Conservation (phyloP, 92 coral and sea anemone genomes). For the Paragorgia papillata region DNA sequence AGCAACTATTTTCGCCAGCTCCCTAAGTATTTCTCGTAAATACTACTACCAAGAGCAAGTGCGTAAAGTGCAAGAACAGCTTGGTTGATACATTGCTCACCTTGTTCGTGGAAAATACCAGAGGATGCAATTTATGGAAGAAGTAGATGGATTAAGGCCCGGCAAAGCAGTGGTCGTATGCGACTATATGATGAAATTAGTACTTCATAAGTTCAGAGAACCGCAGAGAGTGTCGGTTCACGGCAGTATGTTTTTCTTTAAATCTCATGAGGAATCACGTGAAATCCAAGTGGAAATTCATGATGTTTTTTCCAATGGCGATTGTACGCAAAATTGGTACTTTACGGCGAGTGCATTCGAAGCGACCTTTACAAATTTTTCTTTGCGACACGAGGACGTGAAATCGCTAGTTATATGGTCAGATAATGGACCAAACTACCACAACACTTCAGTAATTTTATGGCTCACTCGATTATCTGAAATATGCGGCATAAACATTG, state of each 20-base stretch:
- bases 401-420: slow-evolving; percentile 40
- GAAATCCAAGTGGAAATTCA: slow-evolving; percentile 33
- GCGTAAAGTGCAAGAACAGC: neutral
- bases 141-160: slow-evolving; percentile 1
- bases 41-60: neutral
- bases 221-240: slow-evolving; percentile 49
- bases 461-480: slow-evolving; percentile 19
- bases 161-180: slow-evolving; percentile 33
- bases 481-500: neutral
- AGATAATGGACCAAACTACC: slow-evolving; percentile 49
- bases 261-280: neutral
- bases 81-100: slow-evolving; percentile 25
- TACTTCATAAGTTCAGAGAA: slow-evolving; percentile 41
- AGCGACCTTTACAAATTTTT: slow-evolving; percentile 16
- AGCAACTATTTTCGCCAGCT: neutral
- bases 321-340: slow-evolving; percentile 47
- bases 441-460: slow-evolving; percentile 41
- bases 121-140: slow-evolving; percentile 30
- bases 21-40: slow-evolving; percentile 7
- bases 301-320: slow-evolving; percentile 53
- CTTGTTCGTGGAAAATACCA: slow-evolving; percentile 43
- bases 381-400: slow-evolving; percentile 2
- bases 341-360: slow-evolving; percentile 44
- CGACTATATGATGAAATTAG: slow-evolving; percentile 42
- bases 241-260: slow-evolving; percentile 38